Conservation (phyloP, 2,888 invertebrate species). For the Fissipunctia ypsillon region DNA sequence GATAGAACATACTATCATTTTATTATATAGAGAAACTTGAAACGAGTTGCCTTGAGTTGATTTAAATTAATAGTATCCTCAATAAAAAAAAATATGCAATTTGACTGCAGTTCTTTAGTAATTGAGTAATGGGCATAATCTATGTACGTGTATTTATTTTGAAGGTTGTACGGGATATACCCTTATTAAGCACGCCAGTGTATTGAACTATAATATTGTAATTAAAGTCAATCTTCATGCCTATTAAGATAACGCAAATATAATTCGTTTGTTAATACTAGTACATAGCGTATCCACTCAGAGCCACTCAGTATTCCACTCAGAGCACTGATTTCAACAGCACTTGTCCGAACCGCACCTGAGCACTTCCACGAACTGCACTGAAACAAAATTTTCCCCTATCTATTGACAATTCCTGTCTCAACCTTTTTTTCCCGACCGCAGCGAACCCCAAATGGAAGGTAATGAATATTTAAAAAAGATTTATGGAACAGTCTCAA, state of each 20-base stretch:
- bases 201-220: conserved; percentile 12
- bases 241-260: neutral
- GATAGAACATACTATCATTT: neutral
- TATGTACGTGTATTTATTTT: conserved; percentile 23
- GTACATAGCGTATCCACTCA: no score
- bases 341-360: no score
- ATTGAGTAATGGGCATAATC: conserved; percentile 39
- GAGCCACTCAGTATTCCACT: no score
- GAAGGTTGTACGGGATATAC: conserved; percentile 24
- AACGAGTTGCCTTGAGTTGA: conserved; percentile 60
- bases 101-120: conserved; percentile 46
- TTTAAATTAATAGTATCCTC: conserved; percentile 62
- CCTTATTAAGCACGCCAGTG: conserved; percentile 28
- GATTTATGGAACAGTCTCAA: no score
- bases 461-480: no score
- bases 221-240: neutral
- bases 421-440: no score
- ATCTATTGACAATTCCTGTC: no score
- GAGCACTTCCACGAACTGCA: no score
- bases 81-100: conserved; percentile 55
- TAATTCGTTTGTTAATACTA: no score
- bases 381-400: no score
- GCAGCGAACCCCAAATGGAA: no score
- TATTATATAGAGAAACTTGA: conserved; percentile 49
- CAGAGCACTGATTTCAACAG: no score